Evolutionary conservation across 2,797 vertebrate genomes (phyloP), one percentile per base, ranked within the genome.

Genomic region (Dryobates pubescens): DNA sequence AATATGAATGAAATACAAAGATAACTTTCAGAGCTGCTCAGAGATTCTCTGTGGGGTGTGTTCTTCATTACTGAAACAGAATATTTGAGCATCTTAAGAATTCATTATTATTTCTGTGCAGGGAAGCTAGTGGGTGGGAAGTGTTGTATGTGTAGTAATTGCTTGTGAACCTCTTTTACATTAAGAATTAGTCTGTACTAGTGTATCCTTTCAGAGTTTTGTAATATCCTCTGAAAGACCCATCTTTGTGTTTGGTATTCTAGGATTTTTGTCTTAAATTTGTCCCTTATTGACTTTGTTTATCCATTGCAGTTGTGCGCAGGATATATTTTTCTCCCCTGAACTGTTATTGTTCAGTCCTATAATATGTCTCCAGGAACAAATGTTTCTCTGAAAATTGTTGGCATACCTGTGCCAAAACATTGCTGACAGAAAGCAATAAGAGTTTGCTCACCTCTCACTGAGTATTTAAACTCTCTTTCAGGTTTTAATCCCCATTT

Each of bases 401-500:
- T 71, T 51, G 2, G 6, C n/a, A 17, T 63, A 32, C 8, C 30
- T 84, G 43, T 75, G 59, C 56, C 36, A 57, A 53, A 27, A 20
- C 34, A 49, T 16, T 75, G 53, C 73, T 89, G n/a, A 9, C 18
- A 76, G 72, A 81, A 86, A 82, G 30, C 36, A 81, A 1, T 2
- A 22, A 63, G 51, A 34, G 20, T 72, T 69, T 9, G 36, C 54
- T 92, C 62, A 86, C 18, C 1, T 2, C 6, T 30, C 59, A 86
- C 30, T 32, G 38, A 71, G 17, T 53, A 36, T 87, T 83, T 91
- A 34, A 17, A 29, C 88, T 88, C 80, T 87, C 69, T 96, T 96
- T 27, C 97, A 99, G 99, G 95, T 99, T 95, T 96, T 99, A 94
- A 99, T 99, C 91, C 99, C 99, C 1, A 98, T 99, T 92, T 99